phyloP scores from a whole-genome alignment of 2,797 vertebrate species.

The Spheniscus humboldti region DNA sequence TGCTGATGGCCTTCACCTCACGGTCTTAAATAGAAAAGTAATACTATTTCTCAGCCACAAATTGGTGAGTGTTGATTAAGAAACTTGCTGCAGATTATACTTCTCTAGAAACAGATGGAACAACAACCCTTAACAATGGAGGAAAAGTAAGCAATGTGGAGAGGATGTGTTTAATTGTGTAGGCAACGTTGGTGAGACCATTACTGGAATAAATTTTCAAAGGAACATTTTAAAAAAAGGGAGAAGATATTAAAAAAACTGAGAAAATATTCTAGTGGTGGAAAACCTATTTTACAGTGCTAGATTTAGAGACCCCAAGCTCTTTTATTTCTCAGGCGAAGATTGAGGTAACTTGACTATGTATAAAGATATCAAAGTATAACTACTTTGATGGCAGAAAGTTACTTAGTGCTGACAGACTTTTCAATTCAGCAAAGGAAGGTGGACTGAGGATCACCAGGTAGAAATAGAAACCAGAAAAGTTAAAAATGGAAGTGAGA shows the following conservation, averaged over 20 bases:
- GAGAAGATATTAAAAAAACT: background rate
- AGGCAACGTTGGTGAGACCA: accelerated
- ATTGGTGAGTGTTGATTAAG: background rate
- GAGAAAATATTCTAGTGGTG: background rate
- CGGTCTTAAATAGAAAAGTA: background rate
- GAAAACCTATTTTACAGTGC: background rate
- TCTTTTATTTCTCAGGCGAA: background rate
- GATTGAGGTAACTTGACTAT: background rate
- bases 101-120: background rate
- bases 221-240: background rate
- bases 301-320: background rate
- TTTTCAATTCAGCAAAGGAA: background rate
- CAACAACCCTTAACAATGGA: background rate
- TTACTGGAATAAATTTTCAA: background rate
- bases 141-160: background rate
- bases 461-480: background rate
- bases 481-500: background rate
- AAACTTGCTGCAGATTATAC: background rate
- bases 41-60: background rate
- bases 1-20: background rate
- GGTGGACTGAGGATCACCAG: background rate
- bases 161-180: background rate
- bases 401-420: background rate
- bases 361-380: background rate
- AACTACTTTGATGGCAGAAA: background rate